A percentile compares a stretch with the other conserved stretches of the same genome.
Conservation (phyloP, 1,140 invertebrate species). For the Melanaphis sacchari region DNA sequence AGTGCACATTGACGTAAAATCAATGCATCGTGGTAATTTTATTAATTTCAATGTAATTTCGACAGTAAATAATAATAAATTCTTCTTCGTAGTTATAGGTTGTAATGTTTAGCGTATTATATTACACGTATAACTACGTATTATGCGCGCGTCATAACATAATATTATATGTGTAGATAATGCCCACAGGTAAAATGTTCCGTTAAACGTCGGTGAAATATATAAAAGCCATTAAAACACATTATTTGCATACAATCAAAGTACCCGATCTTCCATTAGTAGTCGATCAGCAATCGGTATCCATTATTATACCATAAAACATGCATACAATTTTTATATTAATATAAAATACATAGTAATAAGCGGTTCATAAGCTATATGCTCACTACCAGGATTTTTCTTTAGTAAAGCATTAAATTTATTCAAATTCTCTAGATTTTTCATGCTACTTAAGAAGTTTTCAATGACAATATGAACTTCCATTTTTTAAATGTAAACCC, state of each 20-base stretch:
- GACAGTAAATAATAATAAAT: not conserved
- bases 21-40: not conserved
- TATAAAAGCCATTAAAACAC: conserved; percentile 21
- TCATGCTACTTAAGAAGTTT: too few species aligned
- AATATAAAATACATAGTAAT: too few species aligned
- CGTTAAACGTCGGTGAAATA: not conserved
- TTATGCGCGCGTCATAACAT: not conserved
- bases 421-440: too few species aligned
- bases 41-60: conserved; percentile 12
- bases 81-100: not conserved
- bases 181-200: not conserved
- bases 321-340: not conserved
- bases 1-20: not conserved
- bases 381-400: too few species aligned
- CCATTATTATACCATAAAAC: not conserved
- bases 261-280: not conserved
- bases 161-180: not conserved
- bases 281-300: not conserved
- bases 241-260: not conserved
- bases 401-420: too few species aligned
- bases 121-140: not conserved
- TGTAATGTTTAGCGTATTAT: not conserved
- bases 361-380: too few species aligned
- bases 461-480: too few species aligned
- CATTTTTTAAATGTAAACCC: too few species aligned